phyloP scores from a whole-genome alignment of 2,113 vertebrate genomes.

The Mobula hypostoma region DNA sequence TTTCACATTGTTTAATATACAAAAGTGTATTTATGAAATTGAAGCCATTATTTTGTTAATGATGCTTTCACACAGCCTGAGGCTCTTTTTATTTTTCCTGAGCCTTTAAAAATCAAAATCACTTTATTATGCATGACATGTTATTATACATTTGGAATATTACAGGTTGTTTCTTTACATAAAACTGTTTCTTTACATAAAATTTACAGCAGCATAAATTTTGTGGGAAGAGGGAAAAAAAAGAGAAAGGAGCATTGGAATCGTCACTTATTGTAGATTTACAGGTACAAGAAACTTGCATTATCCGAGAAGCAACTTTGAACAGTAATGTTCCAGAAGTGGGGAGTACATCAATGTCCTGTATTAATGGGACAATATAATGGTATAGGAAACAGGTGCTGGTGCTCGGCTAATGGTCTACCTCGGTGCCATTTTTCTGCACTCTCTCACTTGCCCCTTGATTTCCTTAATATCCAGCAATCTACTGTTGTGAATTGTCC shows the following conservation, averaged over 20 bases:
- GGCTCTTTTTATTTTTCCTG: neutral
- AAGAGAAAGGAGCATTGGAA: neutral
- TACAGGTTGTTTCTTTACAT: neutral
- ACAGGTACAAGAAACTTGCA: neutral
- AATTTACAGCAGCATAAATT: neutral
- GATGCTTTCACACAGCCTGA: neutral
- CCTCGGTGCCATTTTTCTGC: neutral
- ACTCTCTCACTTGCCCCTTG: neutral
- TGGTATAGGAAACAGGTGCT: neutral
- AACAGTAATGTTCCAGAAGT: neutral
- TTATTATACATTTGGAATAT: neutral
- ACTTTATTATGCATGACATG: neutral
- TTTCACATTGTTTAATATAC: neutral
- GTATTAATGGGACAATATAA: neutral
- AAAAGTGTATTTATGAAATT: neutral
- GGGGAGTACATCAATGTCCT: neutral
- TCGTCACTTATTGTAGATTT: neutral
- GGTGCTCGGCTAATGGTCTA: neutral
- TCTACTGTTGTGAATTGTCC: neutral
- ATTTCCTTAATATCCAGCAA: neutral
- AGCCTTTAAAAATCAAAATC: neutral
- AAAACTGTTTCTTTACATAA: neutral
- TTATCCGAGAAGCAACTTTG: neutral
- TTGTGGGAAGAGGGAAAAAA: neutral
- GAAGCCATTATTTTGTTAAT: neutral